Evolutionary conservation across 1,140 invertebrate genomes (phyloP).

Genomic region (Eufriesea mexicana): DNA sequence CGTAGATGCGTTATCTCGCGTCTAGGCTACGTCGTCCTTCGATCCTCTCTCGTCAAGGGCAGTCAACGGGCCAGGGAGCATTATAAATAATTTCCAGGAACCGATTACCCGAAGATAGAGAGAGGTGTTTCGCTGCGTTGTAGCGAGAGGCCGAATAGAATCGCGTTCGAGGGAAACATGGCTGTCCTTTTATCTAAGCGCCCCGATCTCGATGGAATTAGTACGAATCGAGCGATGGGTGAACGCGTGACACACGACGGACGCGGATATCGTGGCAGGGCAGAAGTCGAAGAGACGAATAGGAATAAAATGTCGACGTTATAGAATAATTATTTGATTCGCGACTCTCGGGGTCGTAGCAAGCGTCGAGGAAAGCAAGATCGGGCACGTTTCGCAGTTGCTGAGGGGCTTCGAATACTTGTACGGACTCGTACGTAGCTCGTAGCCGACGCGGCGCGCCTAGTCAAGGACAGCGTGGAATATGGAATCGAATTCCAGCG

Average conservation of each 20-base stretch:
- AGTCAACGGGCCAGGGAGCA: background rate
- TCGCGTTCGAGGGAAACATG: background rate
- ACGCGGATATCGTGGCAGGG: too few relatives aligned
- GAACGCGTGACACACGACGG: too few relatives aligned
- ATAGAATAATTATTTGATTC: too few relatives aligned
- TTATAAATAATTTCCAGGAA: slow-evolving; percentile 48
- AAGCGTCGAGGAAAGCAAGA: too few relatives aligned
- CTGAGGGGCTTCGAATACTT: slow-evolving; percentile 36
- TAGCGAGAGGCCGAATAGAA: background rate
- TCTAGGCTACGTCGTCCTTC: background rate
- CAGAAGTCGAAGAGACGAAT: too few relatives aligned
- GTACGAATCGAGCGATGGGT: background rate
- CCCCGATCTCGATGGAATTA: background rate
- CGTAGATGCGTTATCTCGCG: slow-evolving; percentile 19
- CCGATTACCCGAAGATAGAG: slow-evolving; percentile 33
- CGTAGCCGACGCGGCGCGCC: slow-evolving; percentile 15
- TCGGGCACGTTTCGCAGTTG: background rate
- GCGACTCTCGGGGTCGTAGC: too few relatives aligned
- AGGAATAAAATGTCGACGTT: too few relatives aligned
- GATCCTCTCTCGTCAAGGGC: background rate
- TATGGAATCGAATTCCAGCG: slow-evolving; percentile 42
- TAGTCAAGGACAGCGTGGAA: slow-evolving; percentile 36
- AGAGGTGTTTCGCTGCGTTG: background rate
- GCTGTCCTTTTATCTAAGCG: background rate
- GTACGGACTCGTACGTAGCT: slow-evolving; percentile 46